These are phyloP conservation scores for Drosophila picticornis DNA, from an alignment of 2,888 invertebrate genomes.

Conservation along the genomic window DNA sequence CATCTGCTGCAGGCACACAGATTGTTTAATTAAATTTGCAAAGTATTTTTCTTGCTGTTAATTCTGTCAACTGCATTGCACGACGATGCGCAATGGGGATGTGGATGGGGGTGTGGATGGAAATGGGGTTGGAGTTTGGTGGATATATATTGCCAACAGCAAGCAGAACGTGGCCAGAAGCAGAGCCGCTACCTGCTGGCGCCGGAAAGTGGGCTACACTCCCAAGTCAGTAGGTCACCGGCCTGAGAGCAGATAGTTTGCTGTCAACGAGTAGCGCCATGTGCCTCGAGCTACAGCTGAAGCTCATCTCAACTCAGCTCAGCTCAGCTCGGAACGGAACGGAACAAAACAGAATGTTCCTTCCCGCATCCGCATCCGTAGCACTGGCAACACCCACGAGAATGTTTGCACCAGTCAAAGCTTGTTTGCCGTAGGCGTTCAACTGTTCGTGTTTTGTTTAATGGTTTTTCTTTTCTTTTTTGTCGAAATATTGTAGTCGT, in stretches of 20 bases:
- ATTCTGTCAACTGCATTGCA: slow-evolving; percentile 62
- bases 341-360: not conserved
- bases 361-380: slow-evolving; percentile 24
- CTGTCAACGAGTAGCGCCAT: slow-evolving; percentile 53
- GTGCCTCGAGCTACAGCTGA: slow-evolving; percentile 35
- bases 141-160: slow-evolving; percentile 7
- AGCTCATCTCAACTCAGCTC: slow-evolving; percentile 4
- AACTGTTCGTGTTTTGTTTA: slow-evolving; percentile 21
- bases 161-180: slow-evolving; percentile 48
- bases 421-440: slow-evolving; percentile 36
- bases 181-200: slow-evolving; percentile 37
- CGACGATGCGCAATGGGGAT: not conserved
- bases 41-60: slow-evolving; percentile 74
- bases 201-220: slow-evolving; percentile 72
- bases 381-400: slow-evolving; percentile 33
- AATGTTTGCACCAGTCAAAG: slow-evolving; percentile 18
- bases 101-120: not conserved
- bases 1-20: slow-evolving; percentile 29
- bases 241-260: slow-evolving; percentile 51
- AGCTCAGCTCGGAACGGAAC: not conserved
- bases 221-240: slow-evolving; percentile 65
- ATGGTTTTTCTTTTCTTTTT: slow-evolving; percentile 23
- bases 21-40: slow-evolving; percentile 72
- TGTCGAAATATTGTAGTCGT: slow-evolving; percentile 25
- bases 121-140: not conserved